Percentiles rank a stretch among this genome's conserved stretches.
phyloP scores from a whole-genome alignment of 1,140 invertebrate species.

The Oreohelix idahoensis region DNA sequence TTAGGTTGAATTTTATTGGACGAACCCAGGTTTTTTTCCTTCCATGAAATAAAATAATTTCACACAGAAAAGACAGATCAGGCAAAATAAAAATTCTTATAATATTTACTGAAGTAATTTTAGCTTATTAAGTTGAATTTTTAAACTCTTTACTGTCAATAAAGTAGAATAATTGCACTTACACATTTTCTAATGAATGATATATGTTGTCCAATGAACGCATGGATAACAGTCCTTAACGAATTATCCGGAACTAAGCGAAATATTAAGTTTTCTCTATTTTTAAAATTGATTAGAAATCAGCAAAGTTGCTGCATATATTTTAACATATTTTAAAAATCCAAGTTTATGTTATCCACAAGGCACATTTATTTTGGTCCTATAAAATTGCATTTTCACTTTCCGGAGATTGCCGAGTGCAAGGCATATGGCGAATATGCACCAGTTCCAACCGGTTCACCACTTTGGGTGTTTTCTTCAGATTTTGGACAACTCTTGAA shows the following conservation, averaged over 20 bases:
- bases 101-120: neutral
- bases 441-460: conserved; percentile 73
- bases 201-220: conserved; percentile 25
- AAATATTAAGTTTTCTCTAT: conserved; percentile 24
- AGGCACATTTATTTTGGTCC: neutral
- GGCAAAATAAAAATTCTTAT: neutral
- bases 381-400: neutral
- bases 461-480: conserved; percentile 63
- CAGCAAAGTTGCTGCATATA: neutral
- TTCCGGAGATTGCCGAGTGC: conserved; percentile 53
- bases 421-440: conserved; percentile 67
- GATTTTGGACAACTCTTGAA: conserved; percentile 41
- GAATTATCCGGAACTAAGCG: conserved; percentile 43
- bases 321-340: neutral
- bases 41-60: conserved; percentile 21
- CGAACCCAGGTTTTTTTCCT: conserved; percentile 24
- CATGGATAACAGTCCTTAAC: neutral
- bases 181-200: conserved; percentile 21
- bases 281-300: neutral
- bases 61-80: neutral
- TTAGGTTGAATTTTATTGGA: conserved; percentile 13
- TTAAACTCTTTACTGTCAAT: neutral
- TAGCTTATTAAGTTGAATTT: neutral
- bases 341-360: neutral
- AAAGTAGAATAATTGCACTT: neutral